Percentiles rank a stretch among this genome's conserved stretches.
phyloP scores from a whole-genome alignment of 2,797 vertebrate genomes.

The Poeciliopsis presidionis region DNA sequence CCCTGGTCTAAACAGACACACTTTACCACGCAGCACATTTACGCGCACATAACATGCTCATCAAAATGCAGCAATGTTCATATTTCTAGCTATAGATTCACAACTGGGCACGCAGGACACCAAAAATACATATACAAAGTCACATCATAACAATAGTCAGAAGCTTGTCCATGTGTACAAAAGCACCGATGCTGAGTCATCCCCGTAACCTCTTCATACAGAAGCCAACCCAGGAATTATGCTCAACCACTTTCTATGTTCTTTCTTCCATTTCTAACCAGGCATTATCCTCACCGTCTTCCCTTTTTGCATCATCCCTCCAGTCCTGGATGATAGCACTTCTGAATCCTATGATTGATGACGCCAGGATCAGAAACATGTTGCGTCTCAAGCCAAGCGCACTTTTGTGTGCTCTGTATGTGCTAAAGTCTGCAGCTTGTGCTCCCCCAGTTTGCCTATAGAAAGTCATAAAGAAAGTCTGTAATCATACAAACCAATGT shows the following conservation, averaged over 20 bases:
- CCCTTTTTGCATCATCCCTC: conserved; percentile 62
- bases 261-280: conserved; percentile 55
- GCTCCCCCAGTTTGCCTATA: conserved; percentile 51
- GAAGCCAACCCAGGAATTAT: conserved; percentile 73
- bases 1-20: conserved; percentile 40
- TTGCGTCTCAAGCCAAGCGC: conserved; percentile 33
- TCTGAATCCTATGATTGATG: conserved; percentile 61
- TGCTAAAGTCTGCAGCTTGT: conserved; percentile 17
- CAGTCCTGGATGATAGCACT: conserved; percentile 63
- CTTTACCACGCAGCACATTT: background rate
- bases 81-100: conserved; percentile 12
- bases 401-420: conserved; percentile 29
- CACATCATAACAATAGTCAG: conserved; percentile 8
- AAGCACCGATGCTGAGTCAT: conserved; percentile 45
- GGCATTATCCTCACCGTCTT: conserved; percentile 64
- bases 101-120: conserved; percentile 16
- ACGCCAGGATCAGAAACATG: conserved; percentile 46
- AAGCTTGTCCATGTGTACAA: conserved; percentile 51
- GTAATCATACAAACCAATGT: conserved; percentile 67
- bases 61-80: conserved; percentile 10
- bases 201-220: conserved; percentile 59
- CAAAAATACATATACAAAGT: conserved; percentile 22
- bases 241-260: conserved; percentile 62
- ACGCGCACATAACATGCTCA: background rate
- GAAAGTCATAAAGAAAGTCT: conserved; percentile 56